Evolutionary conservation across 2,113 vertebrate genomes (phyloP).

Genomic region (Apaloderma vittatum): DNA sequence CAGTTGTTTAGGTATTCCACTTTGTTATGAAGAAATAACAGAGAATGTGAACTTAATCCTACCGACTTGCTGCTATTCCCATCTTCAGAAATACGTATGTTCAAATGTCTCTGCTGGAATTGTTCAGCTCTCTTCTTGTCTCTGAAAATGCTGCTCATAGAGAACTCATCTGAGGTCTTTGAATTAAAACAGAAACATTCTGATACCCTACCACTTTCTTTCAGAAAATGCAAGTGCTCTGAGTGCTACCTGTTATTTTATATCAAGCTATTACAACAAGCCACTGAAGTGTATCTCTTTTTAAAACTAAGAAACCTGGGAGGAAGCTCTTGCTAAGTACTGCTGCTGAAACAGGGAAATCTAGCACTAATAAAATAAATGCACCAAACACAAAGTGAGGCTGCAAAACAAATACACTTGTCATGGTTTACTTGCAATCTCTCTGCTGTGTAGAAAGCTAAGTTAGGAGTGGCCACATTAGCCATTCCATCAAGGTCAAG

Average conservation of each 20-base stretch:
- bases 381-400: not conserved
- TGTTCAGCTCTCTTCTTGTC: not conserved
- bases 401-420: conserved; percentile 18
- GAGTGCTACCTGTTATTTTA: not conserved
- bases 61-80: not conserved
- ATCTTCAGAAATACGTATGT: not conserved
- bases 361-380: not conserved
- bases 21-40: not conserved
- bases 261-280: not conserved
- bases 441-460: fast-evolving
- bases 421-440: not conserved
- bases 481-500: conserved; percentile 67
- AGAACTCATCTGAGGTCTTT: not conserved
- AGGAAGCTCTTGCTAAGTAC: not conserved
- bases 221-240: not conserved
- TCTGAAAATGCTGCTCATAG: not conserved
- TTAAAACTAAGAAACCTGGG: not conserved
- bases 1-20: not conserved
- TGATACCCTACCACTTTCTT: not conserved
- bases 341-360: not conserved
- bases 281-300: not conserved
- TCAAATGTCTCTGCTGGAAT: not conserved
- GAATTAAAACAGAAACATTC: not conserved
- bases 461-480: conserved; percentile 39
- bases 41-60: not conserved